Evolutionary conservation across 2,113 vertebrate species (phyloP).

Genomic region (Trinectes maculatus): DNA sequence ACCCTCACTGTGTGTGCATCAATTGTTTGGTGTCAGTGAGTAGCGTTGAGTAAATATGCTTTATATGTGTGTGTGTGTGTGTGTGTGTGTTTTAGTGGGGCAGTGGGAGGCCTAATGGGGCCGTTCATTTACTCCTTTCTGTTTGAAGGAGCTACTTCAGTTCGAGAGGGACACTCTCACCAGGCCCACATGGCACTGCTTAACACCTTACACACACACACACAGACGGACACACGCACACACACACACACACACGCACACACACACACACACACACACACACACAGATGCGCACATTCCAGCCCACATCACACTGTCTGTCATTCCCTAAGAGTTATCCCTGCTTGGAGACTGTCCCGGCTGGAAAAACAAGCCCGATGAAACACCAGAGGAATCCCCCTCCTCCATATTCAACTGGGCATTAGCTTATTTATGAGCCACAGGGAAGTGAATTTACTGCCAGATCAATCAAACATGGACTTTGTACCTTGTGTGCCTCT

Average conservation of each 20-base stretch:
- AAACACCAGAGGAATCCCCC: constrained; percentile 71
- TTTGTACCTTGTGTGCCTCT: constrained; percentile 64
- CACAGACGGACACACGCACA: constrained; percentile 39
- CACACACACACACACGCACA: constrained; percentile 49
- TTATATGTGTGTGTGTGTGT: constrained; percentile 82
- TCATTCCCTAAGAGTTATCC: constrained; percentile 80
- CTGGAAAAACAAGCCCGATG: constrained; percentile 72
- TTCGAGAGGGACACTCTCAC: constrained; percentile 73
- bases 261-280: constrained; percentile 40
- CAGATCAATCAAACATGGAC: constrained; percentile 76
- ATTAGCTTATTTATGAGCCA: constrained; percentile 80
- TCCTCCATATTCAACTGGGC: constrained; percentile 75
- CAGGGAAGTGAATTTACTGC: constrained; percentile 75
- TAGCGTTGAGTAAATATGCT: constrained; percentile 64
- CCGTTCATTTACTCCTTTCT: constrained; percentile 87
- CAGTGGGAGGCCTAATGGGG: constrained; percentile 89
- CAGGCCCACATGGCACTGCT: constrained; percentile 77
- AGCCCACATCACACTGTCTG: constrained; percentile 75
- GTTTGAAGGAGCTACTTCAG: constrained; percentile 90
- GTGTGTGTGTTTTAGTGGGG: constrained; percentile 81
- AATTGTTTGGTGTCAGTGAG: constrained; percentile 36
- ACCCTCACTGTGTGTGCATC: constrained; percentile 24
- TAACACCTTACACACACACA: constrained; percentile 66
- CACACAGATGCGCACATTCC: constrained; percentile 62
- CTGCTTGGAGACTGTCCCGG: constrained; percentile 73